Base-by-base conservation (phyloP, 2,797 vertebrate species). In the Serranus cabrilla region DNA sequence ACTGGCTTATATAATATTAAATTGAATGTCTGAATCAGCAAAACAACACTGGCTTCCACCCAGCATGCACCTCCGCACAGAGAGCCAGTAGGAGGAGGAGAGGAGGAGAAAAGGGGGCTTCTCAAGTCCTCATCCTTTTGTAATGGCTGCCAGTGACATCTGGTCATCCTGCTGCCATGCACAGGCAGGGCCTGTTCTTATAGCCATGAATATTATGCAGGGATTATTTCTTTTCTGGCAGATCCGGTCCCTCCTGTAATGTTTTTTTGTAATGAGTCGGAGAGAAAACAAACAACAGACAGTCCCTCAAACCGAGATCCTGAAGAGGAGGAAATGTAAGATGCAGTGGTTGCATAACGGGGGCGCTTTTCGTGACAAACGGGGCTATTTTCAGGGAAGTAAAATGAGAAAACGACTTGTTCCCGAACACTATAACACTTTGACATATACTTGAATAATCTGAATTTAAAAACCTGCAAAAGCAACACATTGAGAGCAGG, bases 111-210 rank as follows among this genome's bases (percentile, higher is more conserved):
- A 21, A 2, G n/a, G n/a, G 17, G 11, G 56, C 62, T 50, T 54
- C 27, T 82, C 51, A 73, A 73, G 55, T 17, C 40, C 59, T 64
- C 61, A 57, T 79, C 61, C 56, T 77, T 75, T 80, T 43, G n/a
- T 64, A 58, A 63, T 21, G 61, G 55, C 71, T 84, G 81, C 81
- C 89, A 74, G 60, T 23, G 74, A 73, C 80, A 81, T 79, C 77
- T 86, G 85, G 74, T 66, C 71, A n/a, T 37, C 79, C 62, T 64
- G 74, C 85, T 77, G 75, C 71, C 68, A 45, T 47, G 37, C 62
- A 50, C 71, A 77, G 50, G 17, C 70, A 4, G 27, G 2, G 37
- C 21, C 58, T 62, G 47, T 39, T 76, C 60, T 61, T 54, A 31
- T 57, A 64, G n/a, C 52, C 66, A 52, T 49, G 58, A 55, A 73